phyloP scores from a whole-genome alignment of 2,113 vertebrate genomes.

The Prionailurus bengalensis region DNA sequence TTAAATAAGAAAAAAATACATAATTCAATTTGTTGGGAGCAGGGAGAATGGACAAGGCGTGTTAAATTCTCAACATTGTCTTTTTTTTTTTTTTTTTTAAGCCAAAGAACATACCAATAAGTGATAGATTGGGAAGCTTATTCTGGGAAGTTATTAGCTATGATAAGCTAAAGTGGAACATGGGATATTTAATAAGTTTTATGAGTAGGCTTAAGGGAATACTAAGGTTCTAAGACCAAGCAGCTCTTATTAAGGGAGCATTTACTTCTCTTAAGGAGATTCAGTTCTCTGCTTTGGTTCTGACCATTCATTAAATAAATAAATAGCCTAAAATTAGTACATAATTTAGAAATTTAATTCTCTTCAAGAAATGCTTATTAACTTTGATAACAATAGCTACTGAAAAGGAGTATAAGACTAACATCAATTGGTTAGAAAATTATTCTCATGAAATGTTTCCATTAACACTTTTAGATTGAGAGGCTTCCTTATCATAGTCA shows the following conservation, averaged over 20 bases:
- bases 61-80: background rate
- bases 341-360: conserved; percentile 64
- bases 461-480: conserved; percentile 40
- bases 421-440: conserved; percentile 58
- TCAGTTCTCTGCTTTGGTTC: conserved; percentile 21
- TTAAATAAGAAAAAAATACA: conserved; percentile 32
- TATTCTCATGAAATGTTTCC: conserved; percentile 54
- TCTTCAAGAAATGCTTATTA: conserved; percentile 67
- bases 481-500: background rate
- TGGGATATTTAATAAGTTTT: background rate
- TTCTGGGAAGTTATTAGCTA: background rate
- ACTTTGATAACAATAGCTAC: conserved; percentile 51
- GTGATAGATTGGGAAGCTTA: background rate
- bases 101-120: background rate
- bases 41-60: background rate
- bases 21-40: background rate
- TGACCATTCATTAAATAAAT: conserved; percentile 48
- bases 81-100: background rate
- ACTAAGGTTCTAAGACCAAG: conserved; percentile 25
- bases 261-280: conserved; percentile 43
- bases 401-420: conserved; percentile 52
- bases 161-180: background rate
- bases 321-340: conserved; percentile 60
- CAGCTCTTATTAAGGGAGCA: conserved; percentile 5
- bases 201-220: background rate